Base-by-base conservation (phyloP, 1,140 invertebrate genomes). In the Coboldia fuscipes region DNA sequence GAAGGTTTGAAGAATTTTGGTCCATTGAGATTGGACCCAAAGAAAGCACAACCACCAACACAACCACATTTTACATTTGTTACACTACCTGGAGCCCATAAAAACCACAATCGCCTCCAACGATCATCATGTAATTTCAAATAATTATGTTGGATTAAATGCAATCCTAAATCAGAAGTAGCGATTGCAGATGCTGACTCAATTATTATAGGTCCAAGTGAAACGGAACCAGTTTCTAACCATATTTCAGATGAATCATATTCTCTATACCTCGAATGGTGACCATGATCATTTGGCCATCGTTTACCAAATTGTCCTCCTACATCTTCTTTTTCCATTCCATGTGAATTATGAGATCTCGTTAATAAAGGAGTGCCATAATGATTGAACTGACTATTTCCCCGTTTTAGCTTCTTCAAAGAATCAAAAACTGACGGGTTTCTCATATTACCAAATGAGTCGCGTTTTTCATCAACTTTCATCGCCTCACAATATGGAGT, bases 41-140 rank as follows among this genome's bases (percentile, higher is more conserved):
- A 97, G 58, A 98, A 98, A 12, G 63, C 61, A 50, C 86, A 96
- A 1, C 89, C 89, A 3, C 93, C 93, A 27, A 83, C 76, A 58
- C 94, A 98, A 1, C 89, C 92, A 56, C 94, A 97, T 41, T 77
- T 80, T 6, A 61, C 45, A 21, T 62, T 57, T 34, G 45, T 57
- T 38, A 42, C 60, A 5, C 51, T 59, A 45, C 78, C 72, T 40
- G 61, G 63, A 1, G 75, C 69, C 90, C 92, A 97, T 1, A 97
- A 56, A 50, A 97, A 97, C 84, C 88, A 93, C 7, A 98, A 59
- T 38, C 86, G 66, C 53, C 85, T 89, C 0, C 74, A 77, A 39
- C 73, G 69, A 22, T 75, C 71, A 57, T 98, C 94, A 47, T 98
- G 90, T 9, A 72, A 64, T 47, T 75, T 77, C 13, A 15, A 30